Base-by-base conservation (phyloP, 1,140 invertebrate genomes). In the Patella vulgata region DNA sequence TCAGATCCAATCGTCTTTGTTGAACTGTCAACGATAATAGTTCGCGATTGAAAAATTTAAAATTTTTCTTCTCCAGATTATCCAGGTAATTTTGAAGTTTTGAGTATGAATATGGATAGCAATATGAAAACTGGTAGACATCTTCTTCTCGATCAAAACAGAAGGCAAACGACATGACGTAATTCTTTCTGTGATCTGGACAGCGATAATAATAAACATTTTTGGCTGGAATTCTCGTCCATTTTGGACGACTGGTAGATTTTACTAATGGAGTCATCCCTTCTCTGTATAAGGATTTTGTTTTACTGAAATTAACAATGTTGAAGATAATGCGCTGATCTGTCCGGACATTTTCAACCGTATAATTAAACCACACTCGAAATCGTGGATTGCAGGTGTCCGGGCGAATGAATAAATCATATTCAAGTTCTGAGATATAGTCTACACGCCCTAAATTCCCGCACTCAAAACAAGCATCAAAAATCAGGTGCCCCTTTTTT, bases 311-410 rank as follows among this genome's bases (percentile, higher is more conserved):
- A 85, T 99, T 99, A 1, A 98, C 94, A 53, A 99, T 91, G 78
- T 98, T 98, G 84, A 99, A 98, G 65, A 99, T 92, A 1, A 98
- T 95, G 67, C 94, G 89, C 90, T 96, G 96, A 81, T 98, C 94
- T 30, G 90, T 86, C 66, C 92, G 91, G 0, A 95, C 94, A 85
- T 99, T 99, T 82, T 98, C 95, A 12, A 98, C 95, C 0, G 94
- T 95, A 78, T 99, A 99, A 83, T 99, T 97, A 82, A 98, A 99
- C 96, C 96, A 99, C 59, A 98, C 90, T 42, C 97, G 86, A 56
- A 94, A 90, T 31, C 94, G 88, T 0, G 96, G 95, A 82, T 95
- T 95, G 81, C 95, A 97, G 0, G 96, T 97, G 82, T 99, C 97
- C 0, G 97, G 96, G 48, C 97, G 86, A 40, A 99, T 91, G 85